A percentile compares a stretch with the other conserved stretches of the same genome.
Evolutionary conservation across 1,140 invertebrate species (phyloP).

Genomic region (Adoxophyes honmai): DNA sequence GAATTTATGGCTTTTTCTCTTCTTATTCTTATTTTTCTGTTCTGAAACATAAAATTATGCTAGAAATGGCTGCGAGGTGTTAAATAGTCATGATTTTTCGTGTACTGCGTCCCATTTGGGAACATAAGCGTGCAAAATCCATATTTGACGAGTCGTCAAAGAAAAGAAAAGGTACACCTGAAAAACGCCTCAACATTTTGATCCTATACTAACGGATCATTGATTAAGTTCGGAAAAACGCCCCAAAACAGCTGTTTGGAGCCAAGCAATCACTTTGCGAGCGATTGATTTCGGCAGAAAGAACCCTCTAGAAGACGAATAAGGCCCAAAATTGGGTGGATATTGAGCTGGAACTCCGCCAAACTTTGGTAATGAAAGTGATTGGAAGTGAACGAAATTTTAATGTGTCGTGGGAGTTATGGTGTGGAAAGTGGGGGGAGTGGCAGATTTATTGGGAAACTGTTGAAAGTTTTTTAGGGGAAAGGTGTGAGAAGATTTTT

Average conservation of each 20-base stretch:
- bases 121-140: no score
- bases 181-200: no score
- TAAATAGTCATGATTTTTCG: no score
- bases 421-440: background rate
- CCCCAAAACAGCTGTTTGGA: background rate
- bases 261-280: conserved; percentile 4
- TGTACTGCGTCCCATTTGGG: no score
- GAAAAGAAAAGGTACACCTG: no score
- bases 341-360: conserved; percentile 3
- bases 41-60: no score
- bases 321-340: background rate
- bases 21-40: no score
- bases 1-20: no score
- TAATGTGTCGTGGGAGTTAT: background rate
- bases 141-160: no score
- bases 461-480: background rate
- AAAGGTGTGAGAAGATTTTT: no score
- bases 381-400: conserved; percentile 2
- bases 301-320: background rate
- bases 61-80: no score
- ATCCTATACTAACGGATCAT: background rate
- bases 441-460: conserved; percentile 6
- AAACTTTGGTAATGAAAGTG: conserved; percentile 16
- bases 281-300: background rate
- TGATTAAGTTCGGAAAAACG: background rate